Conservation (phyloP, 2,113 vertebrate species). For the Oreochromis spilurus region DNA sequence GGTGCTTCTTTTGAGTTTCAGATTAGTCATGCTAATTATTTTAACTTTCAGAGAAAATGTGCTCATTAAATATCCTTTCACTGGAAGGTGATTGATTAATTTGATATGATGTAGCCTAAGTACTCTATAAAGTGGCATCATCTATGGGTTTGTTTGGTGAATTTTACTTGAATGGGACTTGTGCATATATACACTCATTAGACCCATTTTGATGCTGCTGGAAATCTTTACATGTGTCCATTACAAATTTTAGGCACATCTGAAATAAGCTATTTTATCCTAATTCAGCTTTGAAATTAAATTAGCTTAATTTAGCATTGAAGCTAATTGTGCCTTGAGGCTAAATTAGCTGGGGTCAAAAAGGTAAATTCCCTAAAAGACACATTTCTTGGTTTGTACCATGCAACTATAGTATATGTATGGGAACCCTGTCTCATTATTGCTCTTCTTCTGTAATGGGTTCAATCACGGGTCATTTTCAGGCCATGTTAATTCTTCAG, state of each 20-base stretch:
- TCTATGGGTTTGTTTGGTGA: background rate
- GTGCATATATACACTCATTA: background rate
- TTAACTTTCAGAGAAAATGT: background rate
- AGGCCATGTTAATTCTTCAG: background rate
- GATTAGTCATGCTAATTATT: background rate
- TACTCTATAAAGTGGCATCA: background rate
- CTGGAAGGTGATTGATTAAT: background rate
- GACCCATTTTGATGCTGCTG: background rate
- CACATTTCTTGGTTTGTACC: background rate
- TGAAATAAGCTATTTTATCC: background rate
- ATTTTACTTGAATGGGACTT: background rate
- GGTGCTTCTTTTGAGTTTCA: fast-evolving
- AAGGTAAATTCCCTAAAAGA: background rate
- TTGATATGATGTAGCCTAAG: background rate
- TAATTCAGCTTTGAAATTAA: background rate
- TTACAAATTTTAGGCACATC: background rate
- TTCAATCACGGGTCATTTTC: background rate
- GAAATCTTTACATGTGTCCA: background rate
- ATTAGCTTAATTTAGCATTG: background rate
- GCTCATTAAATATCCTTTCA: background rate
- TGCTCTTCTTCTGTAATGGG: background rate
- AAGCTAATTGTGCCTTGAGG: background rate
- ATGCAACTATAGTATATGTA: background rate
- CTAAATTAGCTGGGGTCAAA: background rate
- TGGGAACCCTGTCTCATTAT: background rate